Evolutionary conservation across 1,140 invertebrate species (phyloP).

Genomic region (Drosophila nigrodunni): DNA sequence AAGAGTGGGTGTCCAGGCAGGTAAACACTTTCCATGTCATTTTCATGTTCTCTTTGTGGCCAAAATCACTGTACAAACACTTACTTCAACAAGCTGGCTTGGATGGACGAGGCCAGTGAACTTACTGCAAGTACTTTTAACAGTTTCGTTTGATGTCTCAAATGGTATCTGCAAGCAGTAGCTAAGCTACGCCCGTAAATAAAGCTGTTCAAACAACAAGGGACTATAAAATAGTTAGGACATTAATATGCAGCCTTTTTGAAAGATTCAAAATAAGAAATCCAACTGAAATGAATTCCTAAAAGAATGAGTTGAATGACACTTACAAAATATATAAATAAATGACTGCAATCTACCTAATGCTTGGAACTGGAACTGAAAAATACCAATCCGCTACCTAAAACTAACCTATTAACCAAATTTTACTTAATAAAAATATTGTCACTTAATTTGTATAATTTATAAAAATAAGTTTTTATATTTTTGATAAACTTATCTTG

Average conservation of each 20-base stretch:
- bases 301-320: too few relatives aligned
- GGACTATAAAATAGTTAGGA: not conserved
- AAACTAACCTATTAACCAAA: too few relatives aligned
- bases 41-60: constrained; percentile 28
- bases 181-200: not conserved
- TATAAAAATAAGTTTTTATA: not conserved
- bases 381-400: too few relatives aligned
- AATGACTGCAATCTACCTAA: too few relatives aligned
- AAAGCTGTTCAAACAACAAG: not conserved
- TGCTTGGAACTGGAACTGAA: too few relatives aligned
- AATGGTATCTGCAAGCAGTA: constrained; percentile 1
- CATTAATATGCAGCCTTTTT: too few relatives aligned
- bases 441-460: too few relatives aligned
- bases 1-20: constrained; percentile 1
- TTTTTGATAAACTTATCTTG: not conserved
- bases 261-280: too few relatives aligned
- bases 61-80: constrained; percentile 38
- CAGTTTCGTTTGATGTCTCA: constrained; percentile 36
- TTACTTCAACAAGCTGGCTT: not conserved
- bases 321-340: too few relatives aligned
- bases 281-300: too few relatives aligned
- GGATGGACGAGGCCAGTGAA: constrained; percentile 31
- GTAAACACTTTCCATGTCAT: constrained; percentile 55
- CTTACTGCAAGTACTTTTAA: constrained; percentile 23
- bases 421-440: too few relatives aligned